Base-by-base conservation (phyloP, 2,888 invertebrate species). In the Augiades crinisus region DNA sequence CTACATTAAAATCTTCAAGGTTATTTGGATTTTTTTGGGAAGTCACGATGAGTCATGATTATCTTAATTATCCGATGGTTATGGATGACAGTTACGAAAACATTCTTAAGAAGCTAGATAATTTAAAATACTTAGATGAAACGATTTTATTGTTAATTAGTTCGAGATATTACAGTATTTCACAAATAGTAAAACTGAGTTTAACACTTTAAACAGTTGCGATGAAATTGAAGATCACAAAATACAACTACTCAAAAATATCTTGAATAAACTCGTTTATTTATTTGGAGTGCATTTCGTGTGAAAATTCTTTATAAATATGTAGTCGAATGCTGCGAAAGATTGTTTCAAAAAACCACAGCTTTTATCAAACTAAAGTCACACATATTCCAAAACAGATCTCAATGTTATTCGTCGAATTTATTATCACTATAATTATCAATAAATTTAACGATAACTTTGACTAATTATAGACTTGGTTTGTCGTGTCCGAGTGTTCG, bases 1-100 rank as follows among this genome's bases (percentile, higher is more conserved):
- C 78, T 0, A 82, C 82, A 2, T 91, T 94, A 71, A 76, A 76
- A 19, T 62, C 78, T 0, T 81, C 90, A 3, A 90, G 91, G 5
- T 92, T 93, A 67, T 96, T 97, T 73, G 94, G 93, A 0, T 93
- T 97, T 60, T 93, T 95, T 66, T 97, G 97, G 95, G 92, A 94
- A 53, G 92, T 93, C 8, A 93, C 95, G 55, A 79, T 97, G 53
- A 94, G 94, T 1, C 97, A 98, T 70, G 96, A 97, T 66, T 91
- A 91, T 65, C 83, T 96, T 22, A 96, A 95, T 71, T 92, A 92
- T 66, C 94, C 96, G 0, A 90, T 90, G 54, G 68, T 93, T 12
- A 94, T 95, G 41, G 97, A 98, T 67, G 76, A 86, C 0, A 78
- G 90, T 22, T 93, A 94, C 65, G 64, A 80, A 44, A 64, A 85